Percentiles rank a stretch among this genome's conserved stretches.
Conservation (phyloP, 2,888 invertebrate genomes). For the Morpho achilles region DNA sequence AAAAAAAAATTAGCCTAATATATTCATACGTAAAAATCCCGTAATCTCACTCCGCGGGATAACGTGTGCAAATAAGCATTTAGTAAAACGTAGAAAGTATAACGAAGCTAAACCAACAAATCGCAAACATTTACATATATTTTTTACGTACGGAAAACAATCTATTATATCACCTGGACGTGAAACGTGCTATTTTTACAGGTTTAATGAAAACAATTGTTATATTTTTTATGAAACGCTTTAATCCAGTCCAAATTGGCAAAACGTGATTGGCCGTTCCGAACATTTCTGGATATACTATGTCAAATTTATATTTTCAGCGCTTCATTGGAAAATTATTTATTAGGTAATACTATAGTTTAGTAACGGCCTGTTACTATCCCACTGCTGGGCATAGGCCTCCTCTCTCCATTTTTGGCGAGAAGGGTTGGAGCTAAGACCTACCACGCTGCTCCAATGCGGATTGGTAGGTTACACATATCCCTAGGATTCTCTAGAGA, state of each 20-base stretch:
- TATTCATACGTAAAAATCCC: slow-evolving; percentile 15
- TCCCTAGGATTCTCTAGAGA: too few relatives aligned
- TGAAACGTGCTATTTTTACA: slow-evolving; percentile 29
- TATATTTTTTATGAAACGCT: neutral
- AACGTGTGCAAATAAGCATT: slow-evolving; percentile 4
- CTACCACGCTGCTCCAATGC: too few relatives aligned
- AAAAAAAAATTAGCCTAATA: slow-evolving; percentile 14
- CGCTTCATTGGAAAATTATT: too few relatives aligned
- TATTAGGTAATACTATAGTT: too few relatives aligned
- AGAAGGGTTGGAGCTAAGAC: too few relatives aligned
- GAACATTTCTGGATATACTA: slow-evolving; percentile 5
- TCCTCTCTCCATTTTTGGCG: too few relatives aligned
- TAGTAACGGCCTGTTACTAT: too few relatives aligned
- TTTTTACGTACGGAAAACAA: slow-evolving; percentile 13
- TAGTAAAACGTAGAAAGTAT: slow-evolving; percentile 21
- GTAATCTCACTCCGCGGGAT: slow-evolving; percentile 10
- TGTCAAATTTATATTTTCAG: neutral
- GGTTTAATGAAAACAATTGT: slow-evolving; percentile 21
- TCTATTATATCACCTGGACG: slow-evolving; percentile 27
- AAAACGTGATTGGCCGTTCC: slow-evolving; percentile 19
- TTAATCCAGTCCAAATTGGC: slow-evolving; percentile 6
- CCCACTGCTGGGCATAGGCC: too few relatives aligned
- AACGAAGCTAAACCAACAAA: slow-evolving; percentile 28
- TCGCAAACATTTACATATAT: slow-evolving; percentile 28
- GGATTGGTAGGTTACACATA: too few relatives aligned